These are phyloP conservation scores for Trididemnum miniatum DNA, from an alignment of 23 tunicate genomes.

Conservation along the genomic window DNA sequence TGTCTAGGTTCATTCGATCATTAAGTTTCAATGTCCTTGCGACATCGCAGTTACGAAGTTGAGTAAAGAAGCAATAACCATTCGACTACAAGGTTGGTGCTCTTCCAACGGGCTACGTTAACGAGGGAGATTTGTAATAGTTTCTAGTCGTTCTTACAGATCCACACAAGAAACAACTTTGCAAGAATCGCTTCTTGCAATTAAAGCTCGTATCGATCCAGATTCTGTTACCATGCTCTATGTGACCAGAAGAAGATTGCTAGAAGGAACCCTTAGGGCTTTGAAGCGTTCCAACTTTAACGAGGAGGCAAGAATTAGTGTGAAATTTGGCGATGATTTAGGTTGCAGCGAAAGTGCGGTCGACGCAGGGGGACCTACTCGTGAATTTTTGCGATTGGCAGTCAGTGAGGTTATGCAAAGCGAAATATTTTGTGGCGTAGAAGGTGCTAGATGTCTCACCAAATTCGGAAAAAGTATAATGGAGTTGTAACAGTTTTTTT, in stretches of 20 bases:
- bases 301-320: conserved; percentile 30
- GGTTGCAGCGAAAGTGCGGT: conserved; percentile 32
- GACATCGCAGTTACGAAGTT: background rate
- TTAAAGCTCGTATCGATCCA: conserved; percentile 11
- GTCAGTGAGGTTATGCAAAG: background rate
- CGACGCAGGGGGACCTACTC: conserved; percentile 43
- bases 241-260: conserved; percentile 2
- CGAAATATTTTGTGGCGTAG: conserved; percentile 20
- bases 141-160: background rate
- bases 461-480: background rate
- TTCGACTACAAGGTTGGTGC: background rate
- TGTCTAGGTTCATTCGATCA: background rate
- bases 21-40: background rate
- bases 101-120: background rate
- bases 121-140: background rate
- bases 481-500: background rate
- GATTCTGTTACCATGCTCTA: conserved; percentile 14
- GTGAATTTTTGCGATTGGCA: conserved; percentile 37
- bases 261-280: conserved; percentile 29
- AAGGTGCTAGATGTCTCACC: background rate
- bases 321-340: conserved; percentile 37
- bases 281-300: conserved; percentile 12
- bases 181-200: background rate
- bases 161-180: background rate
- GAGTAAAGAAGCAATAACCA: background rate